These are phyloP conservation scores for Gavia stellata DNA, from an alignment of 2,113 vertebrate species.

Conservation along the genomic window DNA sequence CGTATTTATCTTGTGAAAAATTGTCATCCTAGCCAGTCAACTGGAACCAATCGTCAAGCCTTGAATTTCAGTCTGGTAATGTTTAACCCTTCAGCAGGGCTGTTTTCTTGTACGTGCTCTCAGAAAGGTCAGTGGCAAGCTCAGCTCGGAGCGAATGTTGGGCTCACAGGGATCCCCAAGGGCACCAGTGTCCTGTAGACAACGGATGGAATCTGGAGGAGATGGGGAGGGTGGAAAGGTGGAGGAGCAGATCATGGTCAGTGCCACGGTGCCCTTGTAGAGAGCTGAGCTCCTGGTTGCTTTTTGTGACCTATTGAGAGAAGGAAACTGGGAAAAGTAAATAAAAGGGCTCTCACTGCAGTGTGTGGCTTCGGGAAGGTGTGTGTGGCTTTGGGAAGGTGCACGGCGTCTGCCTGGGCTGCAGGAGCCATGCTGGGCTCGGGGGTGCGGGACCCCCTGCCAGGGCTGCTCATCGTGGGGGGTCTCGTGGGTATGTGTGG, in stretches of 20 bases:
- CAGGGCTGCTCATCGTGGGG: not conserved
- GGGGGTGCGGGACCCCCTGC: not conserved
- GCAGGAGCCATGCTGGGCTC: not conserved
- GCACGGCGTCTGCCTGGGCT: accelerated
- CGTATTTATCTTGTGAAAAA: slow-evolving; percentile 56
- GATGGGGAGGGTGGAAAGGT: not conserved
- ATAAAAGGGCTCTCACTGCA: not conserved
- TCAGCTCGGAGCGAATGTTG: accelerated
- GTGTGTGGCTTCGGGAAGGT: too few relatives aligned
- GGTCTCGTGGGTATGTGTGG: not conserved
- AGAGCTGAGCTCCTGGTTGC: not conserved
- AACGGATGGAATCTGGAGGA: accelerated
- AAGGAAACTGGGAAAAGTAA: slow-evolving; percentile 10
- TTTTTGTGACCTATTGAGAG: not conserved
- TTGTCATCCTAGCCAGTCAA: slow-evolving; percentile 26
- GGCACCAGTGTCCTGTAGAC: accelerated
- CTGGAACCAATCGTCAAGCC: slow-evolving; percentile 60
- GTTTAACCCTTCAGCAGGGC: slow-evolving; percentile 55
- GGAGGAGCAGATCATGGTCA: accelerated
- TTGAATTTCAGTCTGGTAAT: slow-evolving; percentile 62
- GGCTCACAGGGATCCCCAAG: accelerated
- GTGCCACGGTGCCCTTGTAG: not conserved
- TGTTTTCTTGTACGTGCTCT: not conserved
- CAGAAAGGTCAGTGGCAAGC: not conserved
- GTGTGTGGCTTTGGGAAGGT: too few relatives aligned